Evolutionary conservation across 37 sponge, comb jelly and placozoan species (phyloP).

Genomic region (Diacarnus erythraeanus): DNA sequence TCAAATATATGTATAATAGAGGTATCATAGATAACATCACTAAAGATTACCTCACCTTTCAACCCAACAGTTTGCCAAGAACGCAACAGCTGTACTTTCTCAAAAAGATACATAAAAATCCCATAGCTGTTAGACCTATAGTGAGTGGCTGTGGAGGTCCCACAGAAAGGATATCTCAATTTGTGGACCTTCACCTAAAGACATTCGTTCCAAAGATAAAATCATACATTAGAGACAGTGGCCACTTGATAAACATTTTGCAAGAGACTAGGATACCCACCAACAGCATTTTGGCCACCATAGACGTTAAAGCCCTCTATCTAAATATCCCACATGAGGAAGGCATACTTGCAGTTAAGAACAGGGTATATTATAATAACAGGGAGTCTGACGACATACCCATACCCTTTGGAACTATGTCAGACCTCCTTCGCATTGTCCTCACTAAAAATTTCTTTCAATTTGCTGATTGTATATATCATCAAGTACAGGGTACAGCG

Average conservation of each 20-base stretch:
- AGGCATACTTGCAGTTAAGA: background rate
- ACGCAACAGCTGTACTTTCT: constrained; percentile 1
- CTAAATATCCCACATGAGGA: background rate
- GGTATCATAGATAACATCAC: background rate
- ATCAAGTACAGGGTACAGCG: constrained; percentile 30
- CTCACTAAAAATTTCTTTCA: constrained; percentile 13
- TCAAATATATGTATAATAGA: background rate
- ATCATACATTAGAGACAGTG: background rate
- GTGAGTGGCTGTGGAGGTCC: background rate
- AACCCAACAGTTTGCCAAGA: too few species aligned
- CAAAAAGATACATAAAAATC: background rate
- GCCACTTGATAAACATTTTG: too few species aligned
- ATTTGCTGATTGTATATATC: constrained; percentile 13
- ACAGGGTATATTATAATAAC: background rate
- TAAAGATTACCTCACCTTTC: background rate
- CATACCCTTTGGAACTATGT: background rate
- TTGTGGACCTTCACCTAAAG: background rate
- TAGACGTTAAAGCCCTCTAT: too few species aligned
- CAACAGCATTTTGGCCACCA: too few species aligned
- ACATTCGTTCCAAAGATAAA: background rate
- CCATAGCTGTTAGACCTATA: background rate
- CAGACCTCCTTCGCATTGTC: background rate
- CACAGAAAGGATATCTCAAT: background rate
- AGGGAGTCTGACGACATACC: background rate
- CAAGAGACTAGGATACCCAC: too few species aligned